Base-by-base conservation (phyloP, 2,797 vertebrate species). In the Phoebastria nigripes region DNA sequence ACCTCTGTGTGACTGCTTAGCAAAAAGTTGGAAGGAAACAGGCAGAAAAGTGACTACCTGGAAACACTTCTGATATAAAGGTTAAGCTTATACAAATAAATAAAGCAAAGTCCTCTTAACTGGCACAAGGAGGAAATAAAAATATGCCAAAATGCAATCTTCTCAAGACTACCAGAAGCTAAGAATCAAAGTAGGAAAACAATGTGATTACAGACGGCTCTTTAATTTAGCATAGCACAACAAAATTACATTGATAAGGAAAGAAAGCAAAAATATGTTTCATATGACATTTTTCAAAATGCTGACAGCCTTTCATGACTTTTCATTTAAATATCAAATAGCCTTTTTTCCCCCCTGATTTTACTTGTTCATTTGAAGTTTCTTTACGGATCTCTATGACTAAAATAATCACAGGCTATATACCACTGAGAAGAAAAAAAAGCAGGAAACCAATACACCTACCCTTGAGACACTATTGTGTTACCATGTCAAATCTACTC, bases 1-100 rank as follows among this genome's bases (percentile, higher is more conserved):
- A 92, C 71, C 72, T 95, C 82, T 95, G 62, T 5, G n/a, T 82
- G 93, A 94, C 91, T 79, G 72, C 51, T 89, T 92, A 97, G 65
- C 22, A 88, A 91, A 95, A 95, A 93, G 47, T 90, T 90, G 96
- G 65, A 91, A 87, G 87, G 65, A 94, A 94, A 85, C 16, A 54
- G 37, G 62, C 52, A 93, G 84, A 92, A 83, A 90, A 96, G 47
- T 67, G 59, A 66, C 54, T 86, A 78, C 87, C 37, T 72, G 80
- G 76, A 93, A 97, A 73, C 19, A 87, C 58, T 93, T 91, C 24
- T 42, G 55, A 95, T 91, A 44, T 83, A 96, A 89, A 78, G 54
- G 62, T 63, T 82, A 83, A 76, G 49, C 20, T 87, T 79, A 63
- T 58, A 33, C 26, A 87, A 92, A 92, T 58, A 95, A 87, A 61